Percentiles rank a stretch among this genome's conserved stretches.
phyloP scores from a whole-genome alignment of 2,888 invertebrate genomes.

The Thysanoteuthis rhombus region DNA sequence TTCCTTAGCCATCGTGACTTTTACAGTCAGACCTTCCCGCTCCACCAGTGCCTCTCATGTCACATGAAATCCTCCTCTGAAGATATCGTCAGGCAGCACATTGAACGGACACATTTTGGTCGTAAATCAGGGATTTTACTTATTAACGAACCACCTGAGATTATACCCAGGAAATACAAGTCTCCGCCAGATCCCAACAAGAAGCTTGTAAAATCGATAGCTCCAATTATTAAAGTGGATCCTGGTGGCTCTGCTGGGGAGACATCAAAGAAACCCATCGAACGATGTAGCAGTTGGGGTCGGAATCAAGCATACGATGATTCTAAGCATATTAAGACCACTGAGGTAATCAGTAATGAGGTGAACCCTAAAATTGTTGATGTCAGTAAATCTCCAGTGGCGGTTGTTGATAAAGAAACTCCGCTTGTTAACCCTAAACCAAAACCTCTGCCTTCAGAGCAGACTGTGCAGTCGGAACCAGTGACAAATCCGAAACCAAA shows the following conservation, averaged over 20 bases:
- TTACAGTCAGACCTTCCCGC: not conserved
- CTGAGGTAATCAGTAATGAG: not conserved
- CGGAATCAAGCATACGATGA: not conserved
- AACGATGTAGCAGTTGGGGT: conserved; percentile 22
- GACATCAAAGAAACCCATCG: not conserved
- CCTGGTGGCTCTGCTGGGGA: not conserved
- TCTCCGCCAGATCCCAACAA: not conserved
- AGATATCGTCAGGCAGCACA: conserved; percentile 14
- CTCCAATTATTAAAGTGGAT: not conserved
- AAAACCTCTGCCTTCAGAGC: not conserved
- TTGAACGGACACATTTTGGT: conserved; percentile 24
- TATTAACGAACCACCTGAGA: not conserved
- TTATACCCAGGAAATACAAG: not conserved
- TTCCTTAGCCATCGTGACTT: not conserved
- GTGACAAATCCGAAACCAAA: not conserved
- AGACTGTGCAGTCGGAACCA: not conserved
- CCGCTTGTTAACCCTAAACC: not conserved
- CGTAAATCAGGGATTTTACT: conserved; percentile 17
- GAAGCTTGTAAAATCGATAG: not conserved
- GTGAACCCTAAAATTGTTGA: not conserved
- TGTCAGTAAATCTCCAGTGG: not conserved
- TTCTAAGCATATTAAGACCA: not conserved
- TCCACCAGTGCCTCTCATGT: conserved; percentile 22
- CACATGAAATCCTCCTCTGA: conserved; percentile 23
- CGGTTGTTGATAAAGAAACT: not conserved